Evolutionary conservation across 2,113 vertebrate genomes (phyloP).

Genomic region (Sciurus niger): DNA sequence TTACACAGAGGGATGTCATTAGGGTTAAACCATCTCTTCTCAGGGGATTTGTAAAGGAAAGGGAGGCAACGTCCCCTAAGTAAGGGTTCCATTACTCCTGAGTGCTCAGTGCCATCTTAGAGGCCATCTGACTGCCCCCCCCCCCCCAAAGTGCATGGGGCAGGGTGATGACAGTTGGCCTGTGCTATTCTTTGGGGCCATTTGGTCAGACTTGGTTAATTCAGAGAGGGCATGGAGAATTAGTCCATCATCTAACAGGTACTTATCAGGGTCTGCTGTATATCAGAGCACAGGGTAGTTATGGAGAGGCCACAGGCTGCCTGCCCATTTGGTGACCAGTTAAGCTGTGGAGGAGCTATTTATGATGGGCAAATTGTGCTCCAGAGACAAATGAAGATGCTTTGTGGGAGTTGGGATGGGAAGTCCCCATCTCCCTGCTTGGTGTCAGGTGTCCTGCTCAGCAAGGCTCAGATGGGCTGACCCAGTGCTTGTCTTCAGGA

Average conservation of each 20-base stretch:
- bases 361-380: background rate
- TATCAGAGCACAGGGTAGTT: background rate
- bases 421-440: background rate
- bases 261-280: background rate
- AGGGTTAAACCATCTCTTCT: slow-evolving; percentile 85
- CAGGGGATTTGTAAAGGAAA: slow-evolving; percentile 83
- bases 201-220: background rate
- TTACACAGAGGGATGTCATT: slow-evolving; percentile 85
- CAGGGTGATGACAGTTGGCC: background rate
- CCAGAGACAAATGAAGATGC: background rate
- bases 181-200: background rate
- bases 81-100: slow-evolving; percentile 79
- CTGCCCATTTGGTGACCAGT: background rate
- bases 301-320: background rate
- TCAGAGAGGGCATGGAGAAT: background rate
- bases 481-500: background rate
- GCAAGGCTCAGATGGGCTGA: background rate
- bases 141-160: no score
- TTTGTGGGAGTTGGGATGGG: background rate
- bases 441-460: background rate
- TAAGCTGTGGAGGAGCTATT: background rate
- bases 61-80: slow-evolving; percentile 79
- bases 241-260: background rate
- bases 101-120: slow-evolving; percentile 52
- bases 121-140: background rate